Percentiles rank a stretch among this genome's conserved stretches.
phyloP scores from a whole-genome alignment of 1,140 invertebrate species.

The Aphaenogaster floridana region DNA sequence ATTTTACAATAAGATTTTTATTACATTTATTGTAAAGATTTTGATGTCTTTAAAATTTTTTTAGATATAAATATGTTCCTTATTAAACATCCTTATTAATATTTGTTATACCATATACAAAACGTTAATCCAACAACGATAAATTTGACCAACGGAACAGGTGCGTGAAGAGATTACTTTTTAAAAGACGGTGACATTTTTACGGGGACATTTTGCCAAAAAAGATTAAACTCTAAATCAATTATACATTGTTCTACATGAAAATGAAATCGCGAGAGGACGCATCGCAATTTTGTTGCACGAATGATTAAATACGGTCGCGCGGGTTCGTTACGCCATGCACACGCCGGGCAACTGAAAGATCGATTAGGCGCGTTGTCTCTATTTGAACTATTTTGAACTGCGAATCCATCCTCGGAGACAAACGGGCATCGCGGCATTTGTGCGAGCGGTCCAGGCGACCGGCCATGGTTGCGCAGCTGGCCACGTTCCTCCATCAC shows the following conservation, averaged over 20 bases:
- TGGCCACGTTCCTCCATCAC: conserved; percentile 82
- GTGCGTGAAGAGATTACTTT: not conserved
- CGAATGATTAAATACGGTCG: conserved; percentile 46
- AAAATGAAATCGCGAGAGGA: not conserved
- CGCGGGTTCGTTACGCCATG: conserved; percentile 44
- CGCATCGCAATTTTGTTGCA: not conserved
- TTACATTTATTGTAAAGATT: not conserved
- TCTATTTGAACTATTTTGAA: conserved; percentile 82
- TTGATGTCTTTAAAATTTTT: not conserved
- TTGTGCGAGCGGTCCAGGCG: conserved; percentile 75
- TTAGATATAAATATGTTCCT: not conserved
- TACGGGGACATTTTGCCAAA: no score
- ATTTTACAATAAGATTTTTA: not conserved
- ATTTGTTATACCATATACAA: not conserved
- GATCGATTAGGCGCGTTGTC: conserved; percentile 81
- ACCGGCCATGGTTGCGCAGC: conserved; percentile 76
- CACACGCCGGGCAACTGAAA: conserved; percentile 69
- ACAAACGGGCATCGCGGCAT: conserved; percentile 83
- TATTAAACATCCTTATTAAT: not conserved
- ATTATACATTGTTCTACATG: not conserved
- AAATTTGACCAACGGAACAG: not conserved
- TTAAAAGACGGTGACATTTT: not conserved
- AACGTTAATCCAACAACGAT: not conserved
- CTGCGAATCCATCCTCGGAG: conserved; percentile 82
- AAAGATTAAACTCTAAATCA: conserved; percentile 13